Evolutionary conservation across 2,797 vertebrate species (phyloP).

Genomic region (Pipistrellus nathusii): DNA sequence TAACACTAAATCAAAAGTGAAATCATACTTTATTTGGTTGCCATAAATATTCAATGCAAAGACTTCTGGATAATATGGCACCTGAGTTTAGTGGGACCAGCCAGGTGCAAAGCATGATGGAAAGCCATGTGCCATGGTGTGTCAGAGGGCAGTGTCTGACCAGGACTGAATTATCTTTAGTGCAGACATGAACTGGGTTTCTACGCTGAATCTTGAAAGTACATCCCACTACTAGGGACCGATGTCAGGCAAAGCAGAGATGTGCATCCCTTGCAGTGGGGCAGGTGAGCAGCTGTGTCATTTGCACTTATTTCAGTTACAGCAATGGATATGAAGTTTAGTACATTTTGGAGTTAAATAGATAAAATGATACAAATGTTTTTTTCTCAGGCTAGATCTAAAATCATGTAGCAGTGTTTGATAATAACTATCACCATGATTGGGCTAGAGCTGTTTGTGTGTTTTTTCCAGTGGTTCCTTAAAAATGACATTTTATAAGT

Average conservation of each 20-base stretch:
- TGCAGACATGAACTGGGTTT: neutral
- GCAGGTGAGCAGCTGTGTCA: too few species aligned
- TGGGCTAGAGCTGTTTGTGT: neutral
- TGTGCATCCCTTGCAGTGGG: neutral
- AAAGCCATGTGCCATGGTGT: neutral
- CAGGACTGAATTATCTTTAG: neutral
- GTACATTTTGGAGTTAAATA: conserved; percentile 27
- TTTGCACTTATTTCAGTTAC: neutral
- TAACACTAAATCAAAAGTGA: neutral
- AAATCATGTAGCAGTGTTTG: neutral
- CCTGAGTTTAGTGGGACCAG: neutral
- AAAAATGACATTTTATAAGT: conserved; percentile 31
- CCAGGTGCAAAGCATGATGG: neutral
- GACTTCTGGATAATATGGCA: neutral
- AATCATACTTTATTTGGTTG: conserved; percentile 15
- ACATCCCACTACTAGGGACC: neutral
- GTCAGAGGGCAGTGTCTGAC: neutral
- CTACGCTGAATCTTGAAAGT: neutral
- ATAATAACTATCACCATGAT: conserved; percentile 4
- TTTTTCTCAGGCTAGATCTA: neutral
- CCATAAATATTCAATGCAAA: neutral
- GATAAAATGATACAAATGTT: conserved; percentile 26
- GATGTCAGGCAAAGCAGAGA: neutral
- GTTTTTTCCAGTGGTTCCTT: conserved; percentile 1
- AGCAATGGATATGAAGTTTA: neutral